Evolutionary conservation across 2,888 invertebrate genomes (phyloP), one percentile per base, ranked within the genome.

Genomic region (Falcaria lacertinaria): DNA sequence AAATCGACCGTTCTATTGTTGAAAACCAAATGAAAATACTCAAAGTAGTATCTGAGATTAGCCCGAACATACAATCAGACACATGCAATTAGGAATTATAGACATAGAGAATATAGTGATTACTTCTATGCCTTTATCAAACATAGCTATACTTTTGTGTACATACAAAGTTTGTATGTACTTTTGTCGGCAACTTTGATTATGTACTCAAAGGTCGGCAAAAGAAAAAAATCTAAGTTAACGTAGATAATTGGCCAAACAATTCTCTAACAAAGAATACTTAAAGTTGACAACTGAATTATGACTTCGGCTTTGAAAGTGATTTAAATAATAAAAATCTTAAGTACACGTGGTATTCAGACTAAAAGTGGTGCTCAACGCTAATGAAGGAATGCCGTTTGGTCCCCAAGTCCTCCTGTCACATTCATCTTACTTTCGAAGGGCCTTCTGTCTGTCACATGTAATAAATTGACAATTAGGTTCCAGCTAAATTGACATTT

Each of bases 321-420:
- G 61, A 61, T 68, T 69, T 63, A 65, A 68, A 58, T 68, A 64
- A 52, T 52, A 60, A 61, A 55, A 59, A 57, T 61, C 52, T 58
- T 65, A 45, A 60, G 58, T 58, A 61, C 67, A 62, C 47, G 53
- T 57, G 54, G 53, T 57, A 47, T 56, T 53, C 52, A 48, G 45
- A 48, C 48, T 46, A 54, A 58, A 52, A 61, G 59, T 54, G 57
- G 42, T 52, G 49, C 60, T 60, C 56, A 47, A 57, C 62, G 61
- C 70, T 79, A 78, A 80, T 78, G 77, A 78, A 75, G 77, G 77
- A 74, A 75, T 75, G 75, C 74, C 75, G 74, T 66, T 77, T 28
- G 72, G 76, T 74, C 74, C 62, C 59, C 52, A 48, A 74, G 73
- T 67, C 60, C 58, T 53, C 58, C 65, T 67, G 72, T 74, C 76